phyloP scores from a whole-genome alignment of 2,888 invertebrate species.

The Sthenelais limicola region DNA sequence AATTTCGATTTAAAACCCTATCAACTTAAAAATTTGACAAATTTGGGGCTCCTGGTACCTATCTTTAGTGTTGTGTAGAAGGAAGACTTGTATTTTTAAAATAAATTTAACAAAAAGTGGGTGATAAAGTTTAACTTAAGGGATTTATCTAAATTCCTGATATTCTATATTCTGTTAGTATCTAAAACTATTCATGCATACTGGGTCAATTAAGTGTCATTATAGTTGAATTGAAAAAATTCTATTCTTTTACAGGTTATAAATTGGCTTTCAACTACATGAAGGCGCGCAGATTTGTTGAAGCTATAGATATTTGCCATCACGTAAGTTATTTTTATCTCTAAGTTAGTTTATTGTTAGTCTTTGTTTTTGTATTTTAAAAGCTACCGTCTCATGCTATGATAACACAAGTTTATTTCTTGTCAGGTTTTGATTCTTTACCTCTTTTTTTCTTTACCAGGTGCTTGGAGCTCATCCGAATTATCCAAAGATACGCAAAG shows the following conservation, averaged over 20 bases:
- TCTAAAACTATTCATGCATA: too few species aligned
- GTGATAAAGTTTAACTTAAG: too few species aligned
- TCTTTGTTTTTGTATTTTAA: background rate
- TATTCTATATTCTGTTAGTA: too few species aligned
- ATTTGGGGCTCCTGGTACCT: too few species aligned
- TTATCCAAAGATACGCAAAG: constrained; percentile 92
- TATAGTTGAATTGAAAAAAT: too few species aligned
- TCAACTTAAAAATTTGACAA: too few species aligned
- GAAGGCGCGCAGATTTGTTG: constrained; percentile 89
- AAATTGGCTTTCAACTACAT: constrained; percentile 93
- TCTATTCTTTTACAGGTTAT: constrained; percentile 78
- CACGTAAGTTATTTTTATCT: constrained; percentile 69
- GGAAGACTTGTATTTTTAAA: too few species aligned
- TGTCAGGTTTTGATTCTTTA: background rate
- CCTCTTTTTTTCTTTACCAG: constrained; percentile 7
- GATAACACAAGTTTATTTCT: background rate
- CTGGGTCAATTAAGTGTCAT: too few species aligned
- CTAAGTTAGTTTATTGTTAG: background rate
- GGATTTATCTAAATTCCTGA: too few species aligned
- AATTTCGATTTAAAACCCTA: too few species aligned
- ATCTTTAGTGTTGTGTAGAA: too few species aligned
- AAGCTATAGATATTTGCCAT: constrained; percentile 92
- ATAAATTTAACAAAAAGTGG: too few species aligned
- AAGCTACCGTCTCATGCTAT: background rate
- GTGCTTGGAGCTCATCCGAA: constrained; percentile 79